Percentiles rank a stretch among this genome's conserved stretches.
Conservation (phyloP, 2,113 vertebrate species). For the Burhinus oedicnemus region DNA sequence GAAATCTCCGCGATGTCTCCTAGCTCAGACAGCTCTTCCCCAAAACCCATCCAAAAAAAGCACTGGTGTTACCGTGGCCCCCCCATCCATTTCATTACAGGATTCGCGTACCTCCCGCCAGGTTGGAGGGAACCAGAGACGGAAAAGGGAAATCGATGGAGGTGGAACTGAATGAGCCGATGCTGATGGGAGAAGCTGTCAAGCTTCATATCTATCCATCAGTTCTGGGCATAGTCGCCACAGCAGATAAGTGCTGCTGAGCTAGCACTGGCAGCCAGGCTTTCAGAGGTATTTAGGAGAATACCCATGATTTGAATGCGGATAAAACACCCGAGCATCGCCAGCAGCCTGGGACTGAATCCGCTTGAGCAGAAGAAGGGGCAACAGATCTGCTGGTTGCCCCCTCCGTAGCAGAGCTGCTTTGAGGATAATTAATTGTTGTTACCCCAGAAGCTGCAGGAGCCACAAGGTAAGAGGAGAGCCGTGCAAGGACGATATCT, state of each 20-base stretch:
- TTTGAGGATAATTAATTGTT: neutral
- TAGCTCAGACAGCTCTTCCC: neutral
- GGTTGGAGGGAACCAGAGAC: neutral
- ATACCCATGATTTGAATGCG: accelerated
- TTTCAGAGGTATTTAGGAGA: neutral
- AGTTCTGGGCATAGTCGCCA: neutral
- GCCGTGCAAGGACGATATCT: neutral
- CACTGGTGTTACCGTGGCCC: neutral
- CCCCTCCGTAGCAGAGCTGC: neutral
- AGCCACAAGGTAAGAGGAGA: neutral
- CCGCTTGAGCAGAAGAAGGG: neutral
- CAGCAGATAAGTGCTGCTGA: neutral
- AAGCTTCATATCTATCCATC: neutral
- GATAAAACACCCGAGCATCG: neutral
- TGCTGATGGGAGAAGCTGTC: neutral
- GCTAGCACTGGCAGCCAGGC: neutral
- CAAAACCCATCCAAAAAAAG: neutral
- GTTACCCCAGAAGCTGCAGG: neutral
- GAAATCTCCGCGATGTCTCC: neutral
- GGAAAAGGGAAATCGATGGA: neutral
- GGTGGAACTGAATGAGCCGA: neutral
- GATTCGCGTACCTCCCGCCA: neutral
- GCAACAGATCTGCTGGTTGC: neutral
- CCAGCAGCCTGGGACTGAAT: neutral
- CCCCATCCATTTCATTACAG: neutral